Conservation (phyloP, 53 echinoderm and acorn worm species). For the Pentamera pediparva region DNA sequence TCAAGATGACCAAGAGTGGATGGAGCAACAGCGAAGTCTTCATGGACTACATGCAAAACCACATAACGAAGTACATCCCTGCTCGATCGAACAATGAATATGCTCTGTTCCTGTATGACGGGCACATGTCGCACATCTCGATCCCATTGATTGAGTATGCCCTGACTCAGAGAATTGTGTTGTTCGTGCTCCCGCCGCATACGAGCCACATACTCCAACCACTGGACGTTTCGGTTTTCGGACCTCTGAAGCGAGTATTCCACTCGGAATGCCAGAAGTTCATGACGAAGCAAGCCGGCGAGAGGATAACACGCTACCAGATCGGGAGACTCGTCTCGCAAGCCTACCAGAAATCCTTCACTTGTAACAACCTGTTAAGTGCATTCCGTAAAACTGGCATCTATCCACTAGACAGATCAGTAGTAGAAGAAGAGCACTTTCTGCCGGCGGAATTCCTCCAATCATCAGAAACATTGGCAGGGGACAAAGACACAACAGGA, state of each 20-base stretch:
- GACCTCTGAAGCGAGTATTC: background rate
- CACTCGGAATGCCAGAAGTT: background rate
- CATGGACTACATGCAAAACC: background rate
- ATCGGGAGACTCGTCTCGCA: background rate
- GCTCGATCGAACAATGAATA: background rate
- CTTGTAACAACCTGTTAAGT: background rate
- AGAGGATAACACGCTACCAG: background rate
- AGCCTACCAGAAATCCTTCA: background rate
- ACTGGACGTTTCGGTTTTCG: background rate
- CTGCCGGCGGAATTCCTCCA: background rate
- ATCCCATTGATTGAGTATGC: too few species aligned
- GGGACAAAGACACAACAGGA: background rate
- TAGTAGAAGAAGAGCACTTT: background rate
- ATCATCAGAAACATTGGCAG: background rate
- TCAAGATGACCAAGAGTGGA: background rate
- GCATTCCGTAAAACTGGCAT: constrained; percentile 19
- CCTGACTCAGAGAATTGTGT: too few species aligned
- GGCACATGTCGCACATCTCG: background rate
- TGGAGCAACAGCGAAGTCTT: background rate
- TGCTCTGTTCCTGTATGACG: background rate
- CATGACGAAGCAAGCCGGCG: background rate
- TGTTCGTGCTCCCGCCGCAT: too few species aligned
- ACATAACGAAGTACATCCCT: constrained; percentile 4
- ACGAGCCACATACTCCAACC: background rate
- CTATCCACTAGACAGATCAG: background rate